These are phyloP conservation scores for Byasa hedistus DNA, from an alignment of 2,888 invertebrate genomes.

Conservation along the genomic window DNA sequence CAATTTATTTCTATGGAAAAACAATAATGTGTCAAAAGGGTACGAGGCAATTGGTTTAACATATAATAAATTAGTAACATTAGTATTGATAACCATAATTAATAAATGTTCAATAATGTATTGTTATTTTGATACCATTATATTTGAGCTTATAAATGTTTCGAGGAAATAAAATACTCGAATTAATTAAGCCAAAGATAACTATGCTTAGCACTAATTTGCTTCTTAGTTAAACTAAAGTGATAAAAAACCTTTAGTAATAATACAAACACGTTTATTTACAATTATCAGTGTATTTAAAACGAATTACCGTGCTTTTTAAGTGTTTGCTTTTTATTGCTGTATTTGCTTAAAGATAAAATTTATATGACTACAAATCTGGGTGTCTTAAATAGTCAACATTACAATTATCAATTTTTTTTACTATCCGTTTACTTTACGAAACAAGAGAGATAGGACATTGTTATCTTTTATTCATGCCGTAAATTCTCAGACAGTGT, in stretches of 20 bases:
- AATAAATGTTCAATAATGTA: not conserved
- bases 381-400: not conserved
- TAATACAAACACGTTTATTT: too few species aligned
- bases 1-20: not conserved
- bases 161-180: not conserved
- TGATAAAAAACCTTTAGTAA: not conserved
- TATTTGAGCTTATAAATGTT: not conserved
- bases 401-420: not conserved
- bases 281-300: not conserved
- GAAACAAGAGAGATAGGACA: conserved; percentile 2
- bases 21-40: not conserved
- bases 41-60: not conserved
- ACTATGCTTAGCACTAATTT: not conserved
- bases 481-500: conserved; percentile 24
- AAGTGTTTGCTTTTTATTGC: not conserved
- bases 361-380: not conserved
- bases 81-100: not conserved
- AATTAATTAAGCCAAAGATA: not conserved
- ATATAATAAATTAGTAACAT: not conserved
- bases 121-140: not conserved
- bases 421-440: not conserved
- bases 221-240: not conserved
- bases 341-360: not conserved
- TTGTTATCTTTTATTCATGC: conserved; percentile 21
- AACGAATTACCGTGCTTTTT: not conserved